These are phyloP conservation scores for Armadillidium nasatum DNA, from an alignment of 1,140 invertebrate genomes.

Conservation along the genomic window DNA sequence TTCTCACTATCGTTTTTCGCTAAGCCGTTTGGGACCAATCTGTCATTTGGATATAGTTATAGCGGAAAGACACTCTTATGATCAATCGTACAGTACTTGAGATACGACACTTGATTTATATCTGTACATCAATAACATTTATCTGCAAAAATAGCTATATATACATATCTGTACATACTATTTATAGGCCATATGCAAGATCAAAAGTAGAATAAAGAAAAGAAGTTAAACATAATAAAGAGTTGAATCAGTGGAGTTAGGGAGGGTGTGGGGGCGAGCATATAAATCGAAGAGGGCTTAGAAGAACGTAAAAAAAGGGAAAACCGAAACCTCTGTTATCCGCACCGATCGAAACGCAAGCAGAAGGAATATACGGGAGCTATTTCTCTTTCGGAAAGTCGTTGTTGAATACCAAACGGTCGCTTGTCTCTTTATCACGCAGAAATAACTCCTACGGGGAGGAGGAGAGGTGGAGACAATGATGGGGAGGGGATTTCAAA, in stretches of 20 bases:
- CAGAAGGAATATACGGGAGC: not conserved
- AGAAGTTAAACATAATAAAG: not conserved
- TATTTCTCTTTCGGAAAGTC: not conserved
- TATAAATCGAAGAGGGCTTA: not conserved
- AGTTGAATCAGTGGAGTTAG: not conserved
- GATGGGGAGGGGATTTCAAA: not conserved
- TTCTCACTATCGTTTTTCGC: not conserved
- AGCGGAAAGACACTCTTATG: not conserved
- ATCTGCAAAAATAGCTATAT: no score
- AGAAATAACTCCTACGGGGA: not conserved
- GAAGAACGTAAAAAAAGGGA: not conserved
- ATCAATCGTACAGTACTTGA: not conserved
- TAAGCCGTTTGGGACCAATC: not conserved
- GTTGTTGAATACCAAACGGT: not conserved
- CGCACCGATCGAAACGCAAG: not conserved
- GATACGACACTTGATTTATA: not conserved
- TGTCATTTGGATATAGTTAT: not conserved
- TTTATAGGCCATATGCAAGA: not conserved
- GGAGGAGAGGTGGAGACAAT: not conserved
- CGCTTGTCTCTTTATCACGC: conserved; percentile 11
- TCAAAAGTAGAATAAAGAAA: not conserved
- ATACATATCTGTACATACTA: not conserved
- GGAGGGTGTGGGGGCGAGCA: no score
- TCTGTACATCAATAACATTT: not conserved
- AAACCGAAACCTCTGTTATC: not conserved